Conservation (phyloP, 2,888 invertebrate genomes). For the Cylloceria caligata region DNA sequence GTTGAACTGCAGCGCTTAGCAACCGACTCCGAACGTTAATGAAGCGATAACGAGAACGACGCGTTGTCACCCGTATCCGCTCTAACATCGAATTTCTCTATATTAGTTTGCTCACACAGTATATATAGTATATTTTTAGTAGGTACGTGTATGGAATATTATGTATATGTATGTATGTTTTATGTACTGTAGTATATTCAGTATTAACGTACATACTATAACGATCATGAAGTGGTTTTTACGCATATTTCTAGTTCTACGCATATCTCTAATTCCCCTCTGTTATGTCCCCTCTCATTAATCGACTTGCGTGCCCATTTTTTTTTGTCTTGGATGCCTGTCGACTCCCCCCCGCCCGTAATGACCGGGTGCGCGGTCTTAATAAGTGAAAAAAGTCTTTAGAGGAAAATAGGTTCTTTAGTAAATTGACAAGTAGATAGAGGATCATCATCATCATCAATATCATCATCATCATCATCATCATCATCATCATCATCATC, state of each 20-base stretch:
- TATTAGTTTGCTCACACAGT: slow-evolving; percentile 55
- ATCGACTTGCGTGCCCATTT: slow-evolving; percentile 2
- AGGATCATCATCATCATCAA: slow-evolving; percentile 58
- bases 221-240: slow-evolving; percentile 56
- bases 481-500: slow-evolving; percentile 24
- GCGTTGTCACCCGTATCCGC: slow-evolving; percentile 63
- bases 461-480: slow-evolving; percentile 38
- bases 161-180: slow-evolving; percentile 49
- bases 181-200: slow-evolving; percentile 24
- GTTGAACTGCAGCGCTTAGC: slow-evolving; percentile 9
- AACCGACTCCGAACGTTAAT: slow-evolving; percentile 59
- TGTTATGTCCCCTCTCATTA: background rate
- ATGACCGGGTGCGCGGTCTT: slow-evolving; percentile 59
- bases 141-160: slow-evolving; percentile 42
- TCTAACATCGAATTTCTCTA: slow-evolving; percentile 65
- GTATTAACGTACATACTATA: slow-evolving; percentile 44
- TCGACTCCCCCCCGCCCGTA: background rate
- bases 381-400: slow-evolving; percentile 82
- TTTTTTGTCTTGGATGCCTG: no score
- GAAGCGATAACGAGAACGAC: slow-evolving; percentile 60
- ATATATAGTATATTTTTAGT: slow-evolving; percentile 50
- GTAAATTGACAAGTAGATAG: slow-evolving; percentile 83
- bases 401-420: slow-evolving; percentile 81
- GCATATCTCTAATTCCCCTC: slow-evolving; percentile 2
- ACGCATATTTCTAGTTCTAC: slow-evolving; percentile 40